Conservation (phyloP, 2,113 vertebrate species). For the Oplegnathus fasciatus region DNA sequence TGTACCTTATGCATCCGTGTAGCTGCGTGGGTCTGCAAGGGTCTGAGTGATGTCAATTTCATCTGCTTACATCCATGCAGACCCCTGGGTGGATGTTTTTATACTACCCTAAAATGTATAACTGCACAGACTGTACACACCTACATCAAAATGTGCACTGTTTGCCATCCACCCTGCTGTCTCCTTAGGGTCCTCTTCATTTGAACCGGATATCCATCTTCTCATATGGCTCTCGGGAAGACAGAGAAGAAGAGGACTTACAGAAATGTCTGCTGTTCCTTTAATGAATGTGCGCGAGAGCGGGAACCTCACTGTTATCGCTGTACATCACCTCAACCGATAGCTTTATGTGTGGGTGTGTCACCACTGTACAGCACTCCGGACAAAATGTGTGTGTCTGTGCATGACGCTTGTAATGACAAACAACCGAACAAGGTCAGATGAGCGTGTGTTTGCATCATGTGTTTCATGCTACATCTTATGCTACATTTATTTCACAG, state of each 20-base stretch:
- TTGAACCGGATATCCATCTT: conserved; percentile 21
- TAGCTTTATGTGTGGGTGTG: conserved; percentile 69
- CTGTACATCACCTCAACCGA: conserved; percentile 77
- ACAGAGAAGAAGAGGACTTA: conserved; percentile 7
- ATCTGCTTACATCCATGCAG: not conserved
- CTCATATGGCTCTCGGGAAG: not conserved
- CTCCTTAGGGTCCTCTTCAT: too few species aligned
- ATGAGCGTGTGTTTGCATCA: conserved; percentile 45
- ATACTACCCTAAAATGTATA: not conserved
- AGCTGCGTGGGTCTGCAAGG: not conserved
- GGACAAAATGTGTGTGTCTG: conserved; percentile 57
- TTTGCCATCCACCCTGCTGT: not conserved
- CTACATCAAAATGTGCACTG: not conserved
- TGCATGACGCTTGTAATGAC: conserved; percentile 60
- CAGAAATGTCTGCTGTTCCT: conserved; percentile 45
- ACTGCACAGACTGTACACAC: not conserved
- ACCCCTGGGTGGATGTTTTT: not conserved
- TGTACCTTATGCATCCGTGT: not conserved
- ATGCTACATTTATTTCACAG: conserved; percentile 33
- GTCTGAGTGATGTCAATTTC: not conserved
- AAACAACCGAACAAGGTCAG: conserved; percentile 40
- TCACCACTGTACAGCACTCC: conserved; percentile 71
- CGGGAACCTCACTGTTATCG: conserved; percentile 59
- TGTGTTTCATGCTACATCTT: conserved; percentile 41
- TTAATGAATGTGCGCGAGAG: conserved; percentile 43